Conservation (phyloP, 1,140 invertebrate genomes). For the Mizuhopecten yessoensis region DNA sequence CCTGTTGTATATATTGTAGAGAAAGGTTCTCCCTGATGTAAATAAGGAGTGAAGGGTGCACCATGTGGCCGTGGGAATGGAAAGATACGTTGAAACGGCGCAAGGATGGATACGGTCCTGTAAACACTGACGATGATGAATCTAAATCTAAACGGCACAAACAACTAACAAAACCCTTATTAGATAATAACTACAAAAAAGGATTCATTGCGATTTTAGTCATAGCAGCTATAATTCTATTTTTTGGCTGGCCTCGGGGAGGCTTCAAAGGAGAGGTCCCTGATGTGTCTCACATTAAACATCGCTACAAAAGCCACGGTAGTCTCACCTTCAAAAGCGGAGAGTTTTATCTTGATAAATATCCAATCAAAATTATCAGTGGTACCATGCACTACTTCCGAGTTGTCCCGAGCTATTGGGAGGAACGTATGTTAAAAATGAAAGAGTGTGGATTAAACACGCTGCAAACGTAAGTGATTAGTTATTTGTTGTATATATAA, state of each 20-base stretch:
- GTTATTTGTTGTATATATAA: no score
- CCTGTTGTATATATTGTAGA: neutral
- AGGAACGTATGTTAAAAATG: conserved; percentile 84
- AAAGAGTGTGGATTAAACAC: conserved; percentile 85
- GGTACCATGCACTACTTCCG: conserved; percentile 86
- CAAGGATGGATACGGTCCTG: neutral
- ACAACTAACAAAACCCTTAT: neutral
- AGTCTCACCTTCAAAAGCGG: conserved; percentile 70
- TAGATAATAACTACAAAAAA: neutral
- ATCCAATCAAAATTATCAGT: conserved; percentile 77
- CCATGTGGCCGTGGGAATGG: conserved; percentile 10
- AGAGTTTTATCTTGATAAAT: conserved; percentile 72
- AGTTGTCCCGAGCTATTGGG: conserved; percentile 84
- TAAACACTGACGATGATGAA: neutral
- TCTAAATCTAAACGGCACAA: neutral
- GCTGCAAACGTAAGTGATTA: conserved; percentile 83
- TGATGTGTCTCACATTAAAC: neutral
- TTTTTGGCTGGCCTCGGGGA: conserved; percentile 4
- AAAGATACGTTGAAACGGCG: neutral
- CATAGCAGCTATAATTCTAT: neutral
- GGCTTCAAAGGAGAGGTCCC: neutral
- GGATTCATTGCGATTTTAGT: neutral
- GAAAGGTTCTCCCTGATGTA: neutral
- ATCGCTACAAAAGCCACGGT: conserved; percentile 46
- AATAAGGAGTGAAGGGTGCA: neutral